Conservation (phyloP, 2,113 vertebrate species). For the Bungarus multicinctus region DNA sequence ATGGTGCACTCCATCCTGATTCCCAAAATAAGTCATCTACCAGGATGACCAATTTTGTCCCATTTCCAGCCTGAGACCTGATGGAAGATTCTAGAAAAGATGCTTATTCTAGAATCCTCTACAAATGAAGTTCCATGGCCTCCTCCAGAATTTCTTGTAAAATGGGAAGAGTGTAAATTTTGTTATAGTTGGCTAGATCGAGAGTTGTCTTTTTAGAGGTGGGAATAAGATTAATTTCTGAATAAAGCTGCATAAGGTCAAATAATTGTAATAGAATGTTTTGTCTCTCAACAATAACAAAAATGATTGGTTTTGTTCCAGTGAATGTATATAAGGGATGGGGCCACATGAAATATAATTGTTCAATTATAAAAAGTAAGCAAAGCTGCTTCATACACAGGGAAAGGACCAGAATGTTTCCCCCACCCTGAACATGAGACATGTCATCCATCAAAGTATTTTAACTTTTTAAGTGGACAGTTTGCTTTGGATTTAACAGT, state of each 20-base stretch:
- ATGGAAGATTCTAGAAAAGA: neutral
- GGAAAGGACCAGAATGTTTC: neutral
- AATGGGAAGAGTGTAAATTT: neutral
- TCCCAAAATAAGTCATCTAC: neutral
- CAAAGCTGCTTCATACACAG: neutral
- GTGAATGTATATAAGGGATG: neutral
- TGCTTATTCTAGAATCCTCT: neutral
- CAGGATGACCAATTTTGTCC: neutral
- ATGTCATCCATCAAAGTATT: neutral
- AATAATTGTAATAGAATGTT: neutral
- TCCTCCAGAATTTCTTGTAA: neutral
- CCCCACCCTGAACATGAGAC: neutral
- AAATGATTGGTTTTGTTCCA: neutral
- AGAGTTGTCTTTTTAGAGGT: neutral
- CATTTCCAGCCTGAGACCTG: neutral
- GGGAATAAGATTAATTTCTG: neutral
- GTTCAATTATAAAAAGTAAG: neutral
- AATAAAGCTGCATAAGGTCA: neutral
- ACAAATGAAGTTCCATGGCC: neutral
- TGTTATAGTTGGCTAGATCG: neutral
- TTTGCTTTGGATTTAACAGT: neutral
- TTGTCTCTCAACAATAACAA: neutral
- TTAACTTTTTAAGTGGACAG: neutral
- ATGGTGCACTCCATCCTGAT: neutral
- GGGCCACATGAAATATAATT: neutral